phyloP scores from a whole-genome alignment of 2,888 invertebrate species.

The Hoplodrina ambigua region DNA sequence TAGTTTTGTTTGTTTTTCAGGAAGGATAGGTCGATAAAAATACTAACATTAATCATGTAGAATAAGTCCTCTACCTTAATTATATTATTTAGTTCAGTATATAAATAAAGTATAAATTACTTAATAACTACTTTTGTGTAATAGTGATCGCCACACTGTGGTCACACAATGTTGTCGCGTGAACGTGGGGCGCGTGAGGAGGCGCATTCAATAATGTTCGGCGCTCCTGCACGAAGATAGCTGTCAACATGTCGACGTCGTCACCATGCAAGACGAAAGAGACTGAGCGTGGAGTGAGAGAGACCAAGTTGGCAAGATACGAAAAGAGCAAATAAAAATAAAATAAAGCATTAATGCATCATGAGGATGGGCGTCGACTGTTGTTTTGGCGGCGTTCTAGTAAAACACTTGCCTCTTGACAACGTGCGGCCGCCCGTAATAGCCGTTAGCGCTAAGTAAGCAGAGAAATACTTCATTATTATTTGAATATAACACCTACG shows the following conservation, averaged over 20 bases:
- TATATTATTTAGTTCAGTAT: slow-evolving; percentile 69
- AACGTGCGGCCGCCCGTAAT: slow-evolving; percentile 90
- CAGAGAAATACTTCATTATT: slow-evolving; percentile 85
- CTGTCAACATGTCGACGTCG: slow-evolving; percentile 77
- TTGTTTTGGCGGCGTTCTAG: slow-evolving; percentile 86
- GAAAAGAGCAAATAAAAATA: slow-evolving; percentile 84
- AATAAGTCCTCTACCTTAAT: slow-evolving; percentile 83
- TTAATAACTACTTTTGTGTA: slow-evolving; percentile 70
- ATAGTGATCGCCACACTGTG: slow-evolving; percentile 69
- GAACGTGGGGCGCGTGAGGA: slow-evolving; percentile 73
- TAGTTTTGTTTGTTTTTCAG: slow-evolving; percentile 91
- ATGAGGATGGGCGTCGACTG: slow-evolving; percentile 88
- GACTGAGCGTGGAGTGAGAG: slow-evolving; percentile 75
- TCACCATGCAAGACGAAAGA: slow-evolving; percentile 74
- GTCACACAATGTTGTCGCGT: slow-evolving; percentile 74
- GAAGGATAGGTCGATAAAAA: slow-evolving; percentile 96
- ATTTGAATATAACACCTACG: slow-evolving; percentile 57
- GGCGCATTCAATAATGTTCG: slow-evolving; percentile 60
- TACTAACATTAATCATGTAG: slow-evolving; percentile 92
- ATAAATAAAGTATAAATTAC: slow-evolving; percentile 67
- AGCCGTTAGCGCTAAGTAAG: slow-evolving; percentile 89
- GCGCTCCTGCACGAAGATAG: slow-evolving; percentile 63
- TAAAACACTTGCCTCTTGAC: slow-evolving; percentile 91
- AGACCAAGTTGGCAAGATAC: slow-evolving; percentile 80
- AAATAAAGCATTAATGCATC: slow-evolving; percentile 90